Percentiles rank a stretch among this genome's conserved stretches.
These are phyloP conservation scores for Hyposmocoma kahamanoa DNA, from an alignment of 1,140 invertebrate species.

Conservation along the genomic window DNA sequence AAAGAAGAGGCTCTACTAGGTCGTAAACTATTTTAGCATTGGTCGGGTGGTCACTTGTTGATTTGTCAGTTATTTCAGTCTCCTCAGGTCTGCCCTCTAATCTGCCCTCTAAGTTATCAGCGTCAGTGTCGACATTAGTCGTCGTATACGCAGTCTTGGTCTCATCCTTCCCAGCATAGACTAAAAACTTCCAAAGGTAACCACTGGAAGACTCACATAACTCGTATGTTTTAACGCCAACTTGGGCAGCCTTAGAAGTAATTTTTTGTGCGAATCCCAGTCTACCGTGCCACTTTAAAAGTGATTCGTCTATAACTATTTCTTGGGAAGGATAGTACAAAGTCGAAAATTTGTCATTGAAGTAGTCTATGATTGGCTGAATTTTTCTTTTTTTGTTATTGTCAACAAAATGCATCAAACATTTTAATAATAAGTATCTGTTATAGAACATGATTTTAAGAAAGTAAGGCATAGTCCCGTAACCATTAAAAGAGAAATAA, in stretches of 20 bases:
- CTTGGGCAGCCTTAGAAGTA: conserved; percentile 7
- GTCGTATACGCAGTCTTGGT: no score
- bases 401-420: neutral
- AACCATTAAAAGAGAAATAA: conserved; percentile 6
- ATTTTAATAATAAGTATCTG: conserved; percentile 9
- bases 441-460: conserved; percentile 20
- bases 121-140: no score
- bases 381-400: conserved; percentile 13
- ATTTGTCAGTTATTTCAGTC: no score
- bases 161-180: conserved; percentile 2
- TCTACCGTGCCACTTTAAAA: conserved; percentile 11
- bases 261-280: conserved; percentile 13
- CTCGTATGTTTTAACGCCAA: conserved; percentile 11
- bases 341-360: conserved; percentile 19
- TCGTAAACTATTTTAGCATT: conserved; percentile 3
- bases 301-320: conserved; percentile 14
- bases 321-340: conserved; percentile 16
- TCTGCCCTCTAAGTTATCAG: no score
- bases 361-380: conserved; percentile 15
- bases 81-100: no score
- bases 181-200: conserved; percentile 9
- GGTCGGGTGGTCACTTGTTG: no score
- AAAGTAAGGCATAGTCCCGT: conserved; percentile 19
- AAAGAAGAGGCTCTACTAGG: conserved; percentile 14
- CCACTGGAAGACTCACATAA: conserved; percentile 13